Evolutionary conservation across 2,888 invertebrate genomes (phyloP).

Genomic region (Heliothis peltigera): DNA sequence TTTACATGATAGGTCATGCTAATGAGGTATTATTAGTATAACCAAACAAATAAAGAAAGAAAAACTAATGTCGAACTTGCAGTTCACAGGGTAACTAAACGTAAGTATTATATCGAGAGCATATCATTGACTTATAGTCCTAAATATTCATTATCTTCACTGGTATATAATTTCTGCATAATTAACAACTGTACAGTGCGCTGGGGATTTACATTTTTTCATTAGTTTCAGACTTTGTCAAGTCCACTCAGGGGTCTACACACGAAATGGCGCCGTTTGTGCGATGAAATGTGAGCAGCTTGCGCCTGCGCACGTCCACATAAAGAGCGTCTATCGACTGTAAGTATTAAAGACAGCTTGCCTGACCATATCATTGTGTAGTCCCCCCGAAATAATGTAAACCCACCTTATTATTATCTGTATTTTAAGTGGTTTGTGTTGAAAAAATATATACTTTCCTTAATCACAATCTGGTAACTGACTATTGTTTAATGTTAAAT

Average conservation of each 20-base stretch:
- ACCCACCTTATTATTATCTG: conserved; percentile 49
- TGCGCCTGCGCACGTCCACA: conserved; percentile 12
- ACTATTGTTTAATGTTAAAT: conserved; percentile 79
- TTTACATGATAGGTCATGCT: conserved; percentile 84
- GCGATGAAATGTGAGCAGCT: not conserved
- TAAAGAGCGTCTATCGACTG: not conserved
- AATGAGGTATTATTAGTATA: conserved; percentile 84
- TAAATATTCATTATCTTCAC: conserved; percentile 80
- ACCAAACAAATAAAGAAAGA: conserved; percentile 75
- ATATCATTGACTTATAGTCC: conserved; percentile 86
- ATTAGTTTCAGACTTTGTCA: conserved; percentile 18
- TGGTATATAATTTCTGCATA: conserved; percentile 81
- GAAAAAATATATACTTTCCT: conserved; percentile 83
- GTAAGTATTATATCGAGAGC: conserved; percentile 81
- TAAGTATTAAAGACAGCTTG: not conserved
- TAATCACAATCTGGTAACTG: conserved; percentile 87
- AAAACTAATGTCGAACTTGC: conserved; percentile 85
- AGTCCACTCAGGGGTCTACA: conserved; percentile 13
- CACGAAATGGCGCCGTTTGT: conserved; percentile 8
- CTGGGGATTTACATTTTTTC: conserved; percentile 58
- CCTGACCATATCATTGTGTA: conserved; percentile 6
- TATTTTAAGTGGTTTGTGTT: conserved; percentile 69
- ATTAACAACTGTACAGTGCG: conserved; percentile 77
- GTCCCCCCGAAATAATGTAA: conserved; percentile 9
- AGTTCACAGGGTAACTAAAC: conserved; percentile 88